These are phyloP conservation scores for Leptura quadrifasciata DNA, from an alignment of 2,888 invertebrate genomes.

Conservation along the genomic window DNA sequence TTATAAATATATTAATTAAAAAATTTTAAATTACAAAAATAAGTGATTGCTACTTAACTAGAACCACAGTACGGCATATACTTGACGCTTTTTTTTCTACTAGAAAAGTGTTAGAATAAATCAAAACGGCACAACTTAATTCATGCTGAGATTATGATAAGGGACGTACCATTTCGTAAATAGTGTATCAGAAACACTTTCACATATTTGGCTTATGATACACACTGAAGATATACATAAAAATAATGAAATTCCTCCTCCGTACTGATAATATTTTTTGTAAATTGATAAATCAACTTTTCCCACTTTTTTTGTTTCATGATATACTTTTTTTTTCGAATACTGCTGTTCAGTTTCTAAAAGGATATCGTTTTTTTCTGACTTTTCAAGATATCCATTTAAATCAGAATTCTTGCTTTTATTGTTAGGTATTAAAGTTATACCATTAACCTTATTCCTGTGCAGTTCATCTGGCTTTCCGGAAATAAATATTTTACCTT, in stretches of 20 bases:
- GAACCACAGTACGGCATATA: too few species aligned
- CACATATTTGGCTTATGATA: conserved; percentile 56
- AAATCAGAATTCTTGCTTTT: background rate
- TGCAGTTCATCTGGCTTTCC: conserved; percentile 60
- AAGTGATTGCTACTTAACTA: too few species aligned
- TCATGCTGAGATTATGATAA: too few species aligned
- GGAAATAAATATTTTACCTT: conserved; percentile 46
- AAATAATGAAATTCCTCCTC: conserved; percentile 61
- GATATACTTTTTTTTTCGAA: conserved; percentile 58
- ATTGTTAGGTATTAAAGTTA: background rate
- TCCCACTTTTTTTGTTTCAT: conserved; percentile 62
- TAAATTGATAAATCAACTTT: conserved; percentile 62
- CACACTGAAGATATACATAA: conserved; percentile 57
- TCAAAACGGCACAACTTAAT: too few species aligned
- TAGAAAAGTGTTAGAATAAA: too few species aligned
- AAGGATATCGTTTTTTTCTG: conserved; percentile 60
- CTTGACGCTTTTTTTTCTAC: too few species aligned
- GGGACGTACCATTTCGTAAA: conserved; percentile 61
- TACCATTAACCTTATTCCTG: conserved; percentile 27
- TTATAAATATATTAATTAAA: too few species aligned
- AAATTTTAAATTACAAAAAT: too few species aligned
- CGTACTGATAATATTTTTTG: conserved; percentile 61
- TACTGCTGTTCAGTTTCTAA: conserved; percentile 39
- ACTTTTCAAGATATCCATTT: background rate
- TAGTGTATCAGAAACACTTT: conserved; percentile 59